Evolutionary conservation across 2,113 vertebrate genomes (phyloP).

Genomic region (Platysternon megacephalum): DNA sequence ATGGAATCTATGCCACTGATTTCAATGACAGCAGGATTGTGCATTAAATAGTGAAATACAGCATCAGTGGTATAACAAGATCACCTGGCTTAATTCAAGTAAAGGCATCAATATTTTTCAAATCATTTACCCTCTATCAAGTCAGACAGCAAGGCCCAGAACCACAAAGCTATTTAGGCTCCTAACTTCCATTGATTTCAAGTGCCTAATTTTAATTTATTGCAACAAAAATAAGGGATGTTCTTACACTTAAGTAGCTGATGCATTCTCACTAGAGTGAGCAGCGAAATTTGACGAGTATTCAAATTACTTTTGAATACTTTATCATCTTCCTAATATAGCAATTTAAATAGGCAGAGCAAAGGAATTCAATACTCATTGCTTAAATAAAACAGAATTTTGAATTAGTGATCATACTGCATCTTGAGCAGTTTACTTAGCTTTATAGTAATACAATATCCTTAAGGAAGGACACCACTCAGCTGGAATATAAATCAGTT

Average conservation of each 20-base stretch:
- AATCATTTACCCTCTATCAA: neutral
- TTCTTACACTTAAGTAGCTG: neutral
- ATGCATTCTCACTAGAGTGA: neutral
- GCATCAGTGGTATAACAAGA: neutral
- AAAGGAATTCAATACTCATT: conserved; percentile 19
- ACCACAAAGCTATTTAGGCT: neutral
- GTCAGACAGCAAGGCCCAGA: neutral
- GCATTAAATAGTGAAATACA: neutral
- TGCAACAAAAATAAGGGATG: neutral
- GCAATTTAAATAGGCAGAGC: neutral
- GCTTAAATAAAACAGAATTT: conserved; percentile 3
- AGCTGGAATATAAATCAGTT: neutral
- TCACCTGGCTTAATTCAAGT: neutral
- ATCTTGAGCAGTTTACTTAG: neutral
- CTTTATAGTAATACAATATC: neutral
- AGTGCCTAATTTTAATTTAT: neutral
- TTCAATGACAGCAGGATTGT: neutral
- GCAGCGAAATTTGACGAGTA: neutral
- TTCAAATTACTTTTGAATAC: neutral
- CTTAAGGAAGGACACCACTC: neutral
- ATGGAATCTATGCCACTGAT: neutral
- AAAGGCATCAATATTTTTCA: neutral
- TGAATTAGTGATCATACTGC: neutral
- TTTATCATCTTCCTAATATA: neutral
- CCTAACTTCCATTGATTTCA: neutral